Evolutionary conservation across 2,113 vertebrate genomes (phyloP).

Genomic region (Psephotus haematonotus): DNA sequence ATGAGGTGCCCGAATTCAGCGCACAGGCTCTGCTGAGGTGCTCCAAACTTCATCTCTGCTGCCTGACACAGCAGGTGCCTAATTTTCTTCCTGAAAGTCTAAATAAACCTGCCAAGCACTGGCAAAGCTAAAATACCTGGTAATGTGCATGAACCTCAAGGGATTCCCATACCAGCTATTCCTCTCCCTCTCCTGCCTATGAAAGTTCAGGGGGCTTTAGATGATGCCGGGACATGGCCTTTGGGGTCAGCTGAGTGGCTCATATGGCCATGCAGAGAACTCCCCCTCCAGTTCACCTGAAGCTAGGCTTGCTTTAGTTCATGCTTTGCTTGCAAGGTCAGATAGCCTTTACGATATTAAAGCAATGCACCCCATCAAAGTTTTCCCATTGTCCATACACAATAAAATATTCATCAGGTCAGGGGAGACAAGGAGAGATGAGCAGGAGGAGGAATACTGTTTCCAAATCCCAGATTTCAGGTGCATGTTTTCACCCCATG

Average conservation of each 20-base stretch:
- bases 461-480: background rate
- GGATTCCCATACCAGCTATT: background rate
- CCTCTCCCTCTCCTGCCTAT: background rate
- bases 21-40: background rate
- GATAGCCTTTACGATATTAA: background rate
- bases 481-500: background rate
- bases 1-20: background rate
- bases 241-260: background rate
- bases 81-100: background rate
- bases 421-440: background rate
- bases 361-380: background rate
- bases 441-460: background rate
- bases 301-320: background rate
- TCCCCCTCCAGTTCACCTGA: background rate
- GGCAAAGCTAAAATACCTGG: background rate
- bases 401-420: background rate
- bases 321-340: background rate
- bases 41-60: background rate
- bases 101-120: background rate
- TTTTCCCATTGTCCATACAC: background rate
- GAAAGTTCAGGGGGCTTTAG: background rate
- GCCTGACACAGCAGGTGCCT: background rate
- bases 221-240: background rate
- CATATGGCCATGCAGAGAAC: rapidly evolving
- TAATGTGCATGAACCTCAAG: background rate